phyloP scores from a whole-genome alignment of 2,888 invertebrate species.

The Anarsia innoxiella region DNA sequence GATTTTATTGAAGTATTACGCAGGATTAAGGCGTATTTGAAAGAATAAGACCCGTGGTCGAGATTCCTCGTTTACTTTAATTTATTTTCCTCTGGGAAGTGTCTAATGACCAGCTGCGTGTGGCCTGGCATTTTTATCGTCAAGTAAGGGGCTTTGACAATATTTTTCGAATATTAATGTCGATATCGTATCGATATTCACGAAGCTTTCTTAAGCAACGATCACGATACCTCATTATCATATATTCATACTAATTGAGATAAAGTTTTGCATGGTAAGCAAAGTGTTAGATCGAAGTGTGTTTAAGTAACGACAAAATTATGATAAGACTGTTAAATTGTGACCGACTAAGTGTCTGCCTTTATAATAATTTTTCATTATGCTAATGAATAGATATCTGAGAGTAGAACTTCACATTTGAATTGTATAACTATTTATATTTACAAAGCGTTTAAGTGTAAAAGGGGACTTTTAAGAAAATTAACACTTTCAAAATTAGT shows the following conservation, averaged over 20 bases:
- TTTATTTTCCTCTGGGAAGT: constrained; percentile 70
- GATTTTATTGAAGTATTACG: constrained; percentile 15
- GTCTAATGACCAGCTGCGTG: constrained; percentile 73
- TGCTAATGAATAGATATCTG: constrained; percentile 4
- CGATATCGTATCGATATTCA: constrained; percentile 50
- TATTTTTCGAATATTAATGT: constrained; percentile 68
- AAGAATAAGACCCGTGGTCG: constrained; percentile 53
- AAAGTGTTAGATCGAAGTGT: constrained; percentile 11
- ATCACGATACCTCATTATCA: constrained; percentile 20
- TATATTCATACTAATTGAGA: constrained; percentile 37
- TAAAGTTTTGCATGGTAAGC: constrained; percentile 31
- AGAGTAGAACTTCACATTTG: background rate
- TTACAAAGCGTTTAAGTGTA: too few species aligned
- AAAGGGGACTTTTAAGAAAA: background rate
- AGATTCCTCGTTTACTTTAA: constrained; percentile 71
- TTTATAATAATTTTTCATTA: constrained; percentile 16
- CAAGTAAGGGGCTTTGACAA: constrained; percentile 64
- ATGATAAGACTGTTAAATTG: constrained; percentile 19
- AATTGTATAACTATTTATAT: too few species aligned
- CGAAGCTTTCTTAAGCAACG: constrained; percentile 33
- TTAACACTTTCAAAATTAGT: constrained; percentile 7
- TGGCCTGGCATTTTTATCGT: constrained; percentile 72
- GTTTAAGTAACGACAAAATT: constrained; percentile 22
- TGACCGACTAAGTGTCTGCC: constrained; percentile 24
- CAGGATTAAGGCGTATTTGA: constrained; percentile 29